Conservation (phyloP, 1,140 invertebrate species). For the Scaptomyza montana region DNA sequence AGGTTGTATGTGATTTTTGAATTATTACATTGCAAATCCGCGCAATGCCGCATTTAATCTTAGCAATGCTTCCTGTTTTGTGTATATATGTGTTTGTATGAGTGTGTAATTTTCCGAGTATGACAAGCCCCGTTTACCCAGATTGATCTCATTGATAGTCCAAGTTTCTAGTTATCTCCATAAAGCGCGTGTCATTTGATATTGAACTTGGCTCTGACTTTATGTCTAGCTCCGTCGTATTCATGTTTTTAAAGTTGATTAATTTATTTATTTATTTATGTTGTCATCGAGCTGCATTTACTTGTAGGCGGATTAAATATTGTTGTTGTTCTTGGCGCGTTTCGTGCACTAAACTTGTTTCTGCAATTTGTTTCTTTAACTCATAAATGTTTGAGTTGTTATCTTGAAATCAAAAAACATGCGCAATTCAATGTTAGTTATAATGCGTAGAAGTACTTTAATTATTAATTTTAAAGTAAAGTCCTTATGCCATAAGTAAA, state of each 20-base stretch:
- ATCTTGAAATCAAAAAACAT: slow-evolving; percentile 49
- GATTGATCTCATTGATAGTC: slow-evolving; percentile 38
- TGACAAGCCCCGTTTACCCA: slow-evolving; percentile 25
- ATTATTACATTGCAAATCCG: slow-evolving; percentile 54
- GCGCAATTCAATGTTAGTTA: neutral
- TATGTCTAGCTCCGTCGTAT: slow-evolving; percentile 22
- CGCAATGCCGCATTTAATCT: slow-evolving; percentile 48
- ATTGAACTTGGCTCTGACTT: slow-evolving; percentile 72
- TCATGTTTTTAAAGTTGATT: slow-evolving; percentile 69
- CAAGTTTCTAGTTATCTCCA: slow-evolving; percentile 16
- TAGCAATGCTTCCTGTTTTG: slow-evolving; percentile 64
- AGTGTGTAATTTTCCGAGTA: slow-evolving; percentile 12
- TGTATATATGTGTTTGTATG: slow-evolving; percentile 1
- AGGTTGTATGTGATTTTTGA: slow-evolving; percentile 67
- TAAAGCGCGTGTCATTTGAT: slow-evolving; percentile 65
- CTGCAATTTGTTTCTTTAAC: slow-evolving; percentile 45
- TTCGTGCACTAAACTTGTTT: slow-evolving; percentile 70
- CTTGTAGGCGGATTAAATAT: slow-evolving; percentile 47
- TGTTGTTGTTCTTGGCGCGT: slow-evolving; percentile 40
- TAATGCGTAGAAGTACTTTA: neutral
- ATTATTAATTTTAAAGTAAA: too few relatives aligned
- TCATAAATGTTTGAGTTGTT: slow-evolving; percentile 24
- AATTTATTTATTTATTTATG: slow-evolving; percentile 81
- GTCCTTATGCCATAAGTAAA: too few relatives aligned
- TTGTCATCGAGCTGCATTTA: slow-evolving; percentile 52